Evolutionary conservation across 1,140 invertebrate species (phyloP).

Genomic region (Colletes latitarsis): DNA sequence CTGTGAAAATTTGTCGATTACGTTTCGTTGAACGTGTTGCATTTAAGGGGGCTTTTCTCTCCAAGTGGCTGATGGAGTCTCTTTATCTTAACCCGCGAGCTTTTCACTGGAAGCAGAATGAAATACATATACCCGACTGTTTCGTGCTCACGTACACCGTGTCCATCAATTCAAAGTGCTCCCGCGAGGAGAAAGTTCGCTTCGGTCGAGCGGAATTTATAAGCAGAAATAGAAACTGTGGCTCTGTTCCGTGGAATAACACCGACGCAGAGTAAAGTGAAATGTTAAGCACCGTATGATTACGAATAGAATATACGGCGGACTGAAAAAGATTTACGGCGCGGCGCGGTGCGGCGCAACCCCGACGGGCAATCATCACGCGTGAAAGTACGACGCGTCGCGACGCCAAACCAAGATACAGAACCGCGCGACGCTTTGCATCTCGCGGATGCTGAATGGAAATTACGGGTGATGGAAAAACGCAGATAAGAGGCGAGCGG

Average conservation of each 20-base stretch:
- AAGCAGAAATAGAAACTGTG: slow-evolving; percentile 50
- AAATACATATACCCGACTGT: slow-evolving; percentile 27
- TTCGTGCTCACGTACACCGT: slow-evolving; percentile 29
- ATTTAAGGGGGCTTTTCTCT: no score
- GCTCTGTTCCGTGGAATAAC: slow-evolving; percentile 23
- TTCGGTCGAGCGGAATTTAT: slow-evolving; percentile 36
- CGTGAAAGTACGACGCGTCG: background rate
- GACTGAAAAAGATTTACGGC: slow-evolving; percentile 35
- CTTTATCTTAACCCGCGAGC: slow-evolving; percentile 11
- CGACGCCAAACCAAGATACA: background rate
- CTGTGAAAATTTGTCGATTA: no score
- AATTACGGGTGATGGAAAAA: no score
- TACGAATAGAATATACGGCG: slow-evolving; percentile 27
- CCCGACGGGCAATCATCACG: background rate
- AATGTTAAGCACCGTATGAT: slow-evolving; percentile 38
- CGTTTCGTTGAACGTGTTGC: no score
- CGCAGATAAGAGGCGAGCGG: no score
- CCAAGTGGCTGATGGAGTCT: background rate
- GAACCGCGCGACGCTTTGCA: background rate
- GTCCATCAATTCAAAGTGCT: slow-evolving; percentile 39
- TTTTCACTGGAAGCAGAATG: slow-evolving; percentile 4
- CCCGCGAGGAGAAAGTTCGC: slow-evolving; percentile 47
- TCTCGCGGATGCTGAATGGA: background rate
- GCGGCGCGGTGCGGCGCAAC: background rate
- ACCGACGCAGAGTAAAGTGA: slow-evolving; percentile 24